phyloP scores from a whole-genome alignment of 2,113 vertebrate species.

The Paramormyrops kingsleyae region DNA sequence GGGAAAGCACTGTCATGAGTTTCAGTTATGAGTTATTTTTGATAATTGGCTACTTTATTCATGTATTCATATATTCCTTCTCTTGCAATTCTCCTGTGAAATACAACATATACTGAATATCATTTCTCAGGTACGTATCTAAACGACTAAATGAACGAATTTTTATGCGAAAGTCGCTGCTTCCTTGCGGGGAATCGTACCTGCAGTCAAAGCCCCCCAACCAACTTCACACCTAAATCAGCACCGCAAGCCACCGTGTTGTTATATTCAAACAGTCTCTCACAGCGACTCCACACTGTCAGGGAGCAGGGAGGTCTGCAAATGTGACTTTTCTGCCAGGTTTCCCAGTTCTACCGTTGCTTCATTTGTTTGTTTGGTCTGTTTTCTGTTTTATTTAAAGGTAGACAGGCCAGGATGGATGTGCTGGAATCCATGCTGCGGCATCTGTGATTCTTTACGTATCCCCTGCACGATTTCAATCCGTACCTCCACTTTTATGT shows the following conservation, averaged over 20 bases:
- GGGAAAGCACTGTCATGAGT: background rate
- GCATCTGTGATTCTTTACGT: background rate
- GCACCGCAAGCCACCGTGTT: background rate
- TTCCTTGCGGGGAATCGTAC: background rate
- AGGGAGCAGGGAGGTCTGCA: background rate
- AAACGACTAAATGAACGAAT: background rate
- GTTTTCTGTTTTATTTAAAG: background rate
- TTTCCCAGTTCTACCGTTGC: background rate
- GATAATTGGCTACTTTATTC: slow-evolving; percentile 3
- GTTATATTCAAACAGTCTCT: slow-evolving; percentile 1
- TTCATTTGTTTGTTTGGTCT: background rate
- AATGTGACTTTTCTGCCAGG: background rate
- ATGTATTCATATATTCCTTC: slow-evolving; percentile 7
- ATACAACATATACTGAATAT: slow-evolving; percentile 1
- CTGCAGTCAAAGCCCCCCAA: background rate
- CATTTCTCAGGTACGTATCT: background rate
- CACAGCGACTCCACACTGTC: background rate
- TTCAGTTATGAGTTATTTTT: background rate
- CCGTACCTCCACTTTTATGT: background rate
- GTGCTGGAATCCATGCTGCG: background rate
- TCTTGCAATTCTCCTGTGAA: background rate
- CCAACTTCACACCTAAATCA: background rate
- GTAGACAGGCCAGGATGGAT: background rate
- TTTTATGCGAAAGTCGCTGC: background rate
- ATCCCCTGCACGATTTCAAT: background rate